Base-by-base conservation (phyloP, 2,888 invertebrate species). In the Eumerus sabulonum region DNA sequence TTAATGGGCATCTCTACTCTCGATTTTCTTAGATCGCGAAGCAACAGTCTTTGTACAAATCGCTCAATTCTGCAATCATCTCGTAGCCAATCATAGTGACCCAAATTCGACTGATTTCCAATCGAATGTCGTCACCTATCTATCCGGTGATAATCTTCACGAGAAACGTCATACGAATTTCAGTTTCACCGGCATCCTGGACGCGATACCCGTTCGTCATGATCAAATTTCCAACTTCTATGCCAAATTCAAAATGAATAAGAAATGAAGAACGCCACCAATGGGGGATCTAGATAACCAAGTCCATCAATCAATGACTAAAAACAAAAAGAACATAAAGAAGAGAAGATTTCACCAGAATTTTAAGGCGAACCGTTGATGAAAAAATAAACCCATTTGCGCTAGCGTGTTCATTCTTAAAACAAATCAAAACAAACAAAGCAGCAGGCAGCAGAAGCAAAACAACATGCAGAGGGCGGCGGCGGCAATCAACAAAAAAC, bases 191-290 rank as follows among this genome's bases (percentile, higher is more conserved):
- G 95, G 95, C 71, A 92, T 96, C 82, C 93, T 95, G 19, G 92
- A 94, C 84, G 92, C 94, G 50, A 94, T 94, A 76, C 96, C 96
- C 16, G 93, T 97, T 56, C 92, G 94, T 84, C 91, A 96, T 64
- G 95, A 96, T 88, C 93, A 94, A 85, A 94, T 97, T 83, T 93
- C 93, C 83, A 92, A 93, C 83, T 97, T 97, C 90, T 94, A 95
- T 90, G 90, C 92, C 51, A 96, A 95, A 89, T 97, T 96, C 94
- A 95, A 95, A 87, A 93, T 94, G 73, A 88, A 88, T 85, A 89
- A 89, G 85, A 87, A 88, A 85, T 87, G 87, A 88, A 85, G 82
- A 60, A 60, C 64, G 68, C 71, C 67, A 82, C 19, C 64, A 72
- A 77, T 71, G 82, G 82, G 76, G 82, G 82, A 77, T 79, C 63